These are phyloP conservation scores for Leptobrachium ailaonicum DNA, from an alignment of 2,113 vertebrate species.

Conservation along the genomic window DNA sequence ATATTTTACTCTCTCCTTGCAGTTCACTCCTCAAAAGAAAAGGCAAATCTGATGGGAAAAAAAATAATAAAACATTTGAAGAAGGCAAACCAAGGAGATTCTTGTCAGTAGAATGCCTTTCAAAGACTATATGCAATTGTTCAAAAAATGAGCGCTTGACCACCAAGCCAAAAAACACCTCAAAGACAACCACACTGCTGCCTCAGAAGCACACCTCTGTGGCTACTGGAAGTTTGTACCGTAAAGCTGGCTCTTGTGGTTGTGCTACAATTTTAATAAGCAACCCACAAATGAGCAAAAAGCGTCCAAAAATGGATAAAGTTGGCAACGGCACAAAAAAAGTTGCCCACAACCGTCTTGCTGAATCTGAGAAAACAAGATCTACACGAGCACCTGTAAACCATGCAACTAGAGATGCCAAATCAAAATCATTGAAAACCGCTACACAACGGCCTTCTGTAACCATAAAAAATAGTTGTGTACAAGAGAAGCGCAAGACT, in stretches of 20 bases:
- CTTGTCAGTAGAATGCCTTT: constrained; percentile 68
- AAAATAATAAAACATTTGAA: constrained; percentile 46
- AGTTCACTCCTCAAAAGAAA: constrained; percentile 76
- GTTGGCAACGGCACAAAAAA: constrained; percentile 40
- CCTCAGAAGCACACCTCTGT: constrained; percentile 49
- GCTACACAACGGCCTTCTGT: constrained; percentile 42
- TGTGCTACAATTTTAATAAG: constrained; percentile 29
- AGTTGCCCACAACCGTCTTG: constrained; percentile 45
- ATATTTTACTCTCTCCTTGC: constrained; percentile 43
- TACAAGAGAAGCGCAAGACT: constrained; percentile 54
- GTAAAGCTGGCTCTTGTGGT: constrained; percentile 30
- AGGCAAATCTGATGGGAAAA: constrained; percentile 61
- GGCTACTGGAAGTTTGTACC: constrained; percentile 48
- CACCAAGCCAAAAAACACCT: constrained; percentile 59
- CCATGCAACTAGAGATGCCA: constrained; percentile 54
- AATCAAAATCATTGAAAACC: constrained; percentile 54
- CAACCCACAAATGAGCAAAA: constrained; percentile 54
- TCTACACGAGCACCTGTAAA: constrained; percentile 51
- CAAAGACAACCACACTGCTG: neutral
- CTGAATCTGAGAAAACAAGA: constrained; percentile 53
- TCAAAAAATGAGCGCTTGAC: constrained; percentile 28
- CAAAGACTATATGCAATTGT: constrained; percentile 49
- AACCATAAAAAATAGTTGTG: constrained; percentile 54
- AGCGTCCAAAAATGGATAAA: constrained; percentile 51
- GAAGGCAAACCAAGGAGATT: constrained; percentile 57